A percentile compares a stretch with the other conserved stretches of the same genome.
phyloP scores from a whole-genome alignment of 2,113 vertebrate genomes.

The Hemiscyllium ocellatum region DNA sequence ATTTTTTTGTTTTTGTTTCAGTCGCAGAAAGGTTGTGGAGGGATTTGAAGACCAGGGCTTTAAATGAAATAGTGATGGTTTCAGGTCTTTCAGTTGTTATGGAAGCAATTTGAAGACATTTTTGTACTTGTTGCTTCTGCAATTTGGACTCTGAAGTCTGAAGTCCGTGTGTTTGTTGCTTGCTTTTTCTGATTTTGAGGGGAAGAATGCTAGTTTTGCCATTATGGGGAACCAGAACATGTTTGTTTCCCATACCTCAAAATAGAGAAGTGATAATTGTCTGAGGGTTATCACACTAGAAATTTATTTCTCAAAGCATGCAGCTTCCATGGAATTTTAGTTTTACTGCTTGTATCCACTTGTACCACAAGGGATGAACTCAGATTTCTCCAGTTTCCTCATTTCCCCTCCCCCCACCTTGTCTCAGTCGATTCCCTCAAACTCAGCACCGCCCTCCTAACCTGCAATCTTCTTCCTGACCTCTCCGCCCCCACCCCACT shows the following conservation, averaged over 20 bases:
- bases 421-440: too few relatives aligned
- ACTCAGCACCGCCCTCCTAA: too few relatives aligned
- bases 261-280: not conserved
- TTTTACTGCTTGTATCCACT: not conserved
- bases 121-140: not conserved
- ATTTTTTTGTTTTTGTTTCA: too few relatives aligned
- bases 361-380: too few relatives aligned
- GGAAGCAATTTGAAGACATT: not conserved
- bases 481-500: too few relatives aligned
- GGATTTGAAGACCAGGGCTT: not conserved
- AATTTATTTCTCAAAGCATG: not conserved
- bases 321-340: not conserved
- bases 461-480: too few relatives aligned
- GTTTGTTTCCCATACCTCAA: not conserved
- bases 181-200: not conserved
- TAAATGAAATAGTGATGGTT: not conserved
- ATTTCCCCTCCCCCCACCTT: too few relatives aligned
- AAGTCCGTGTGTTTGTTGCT: not conserved
- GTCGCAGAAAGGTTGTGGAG: not conserved
- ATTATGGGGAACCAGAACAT: not conserved
- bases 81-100: not conserved
- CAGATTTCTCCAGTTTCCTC: too few relatives aligned
- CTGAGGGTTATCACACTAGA: not conserved
- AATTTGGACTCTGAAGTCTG: not conserved
- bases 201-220: not conserved